phyloP scores from a whole-genome alignment of 2,888 invertebrate genomes.

The Pyrocoelia pectoralis region DNA sequence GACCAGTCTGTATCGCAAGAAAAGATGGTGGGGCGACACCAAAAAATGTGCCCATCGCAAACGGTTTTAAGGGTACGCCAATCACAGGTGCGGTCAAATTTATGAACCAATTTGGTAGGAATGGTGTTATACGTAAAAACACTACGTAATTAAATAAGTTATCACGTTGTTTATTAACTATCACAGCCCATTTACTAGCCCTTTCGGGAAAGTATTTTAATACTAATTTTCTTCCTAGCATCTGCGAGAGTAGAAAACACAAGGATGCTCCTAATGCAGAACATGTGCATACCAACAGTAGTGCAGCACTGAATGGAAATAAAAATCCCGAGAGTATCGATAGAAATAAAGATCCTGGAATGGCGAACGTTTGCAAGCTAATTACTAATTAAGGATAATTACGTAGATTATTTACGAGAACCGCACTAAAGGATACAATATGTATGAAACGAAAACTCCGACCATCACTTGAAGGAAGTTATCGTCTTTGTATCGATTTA shows the following conservation, averaged over 20 bases:
- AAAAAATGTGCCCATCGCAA: constrained; percentile 95
- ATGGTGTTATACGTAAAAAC: constrained; percentile 95
- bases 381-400: constrained; percentile 28
- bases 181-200: constrained; percentile 84
- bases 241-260: constrained; percentile 92
- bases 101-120: constrained; percentile 99
- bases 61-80: constrained; percentile 91
- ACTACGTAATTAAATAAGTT: constrained; percentile 95
- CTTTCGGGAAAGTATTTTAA: constrained; percentile 88
- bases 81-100: constrained; percentile 96
- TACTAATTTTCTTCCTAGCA: constrained; percentile 87
- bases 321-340: constrained; percentile 97
- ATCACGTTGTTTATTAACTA: constrained; percentile 85
- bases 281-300: constrained; percentile 89
- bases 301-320: constrained; percentile 91
- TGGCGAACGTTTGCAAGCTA: constrained; percentile 98
- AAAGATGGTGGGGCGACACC: constrained; percentile 97
- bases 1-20: constrained; percentile 97
- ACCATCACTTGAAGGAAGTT: constrained; percentile 91
- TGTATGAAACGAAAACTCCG: constrained; percentile 89
- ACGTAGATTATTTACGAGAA: neutral
- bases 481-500: constrained; percentile 90
- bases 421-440: constrained; percentile 94
- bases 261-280: constrained; percentile 95
- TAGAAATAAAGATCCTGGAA: constrained; percentile 97